Base-by-base conservation (phyloP, 2,797 vertebrate genomes). In the Sebastolobus alascanus region DNA sequence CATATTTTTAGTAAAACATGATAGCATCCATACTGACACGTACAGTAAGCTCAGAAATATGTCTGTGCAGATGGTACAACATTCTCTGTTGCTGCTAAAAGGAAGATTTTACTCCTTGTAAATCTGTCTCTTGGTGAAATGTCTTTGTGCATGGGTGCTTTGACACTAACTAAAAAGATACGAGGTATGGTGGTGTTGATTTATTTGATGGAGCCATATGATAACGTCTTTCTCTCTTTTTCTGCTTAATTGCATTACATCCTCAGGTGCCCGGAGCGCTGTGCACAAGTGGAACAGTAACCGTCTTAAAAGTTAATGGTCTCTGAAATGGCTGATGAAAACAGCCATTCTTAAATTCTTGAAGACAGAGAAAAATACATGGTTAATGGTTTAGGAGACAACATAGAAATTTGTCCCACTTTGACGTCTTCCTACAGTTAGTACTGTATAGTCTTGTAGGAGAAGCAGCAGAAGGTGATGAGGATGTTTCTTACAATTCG, bases 281-380 rank as follows among this genome's bases (percentile, higher is more conserved):
- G 70, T 64, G 31, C 52, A 77, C 75, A 75, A 73, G 46, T 14
- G 2, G 38, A 87, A 72, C 25, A 80, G 83, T 83, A 85, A 75
- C 14, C 27, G 52, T 73, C 79, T 87, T 60, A 77, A 84, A 88
- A 82, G 76, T 54, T 85, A 86, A 87, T 88, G 79, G 60, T 22
- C 33, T 87, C 52, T 81, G 46, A 91, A 92, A 87, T 68, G 69
- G 80, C 77, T 72, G 25, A 66, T 86, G 71, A 83, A 84, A 65
- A 86, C 31, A 35, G 68, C 58, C 18, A 54, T 81, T 80, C 67
- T 78, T 67, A 69, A 71, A 73, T 37, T 61, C 46, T 63, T 46
- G 6, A 58, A 33, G 63, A 78, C 68, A 73, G 56, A 58, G 40
- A 40, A 37, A 55, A 68, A 58, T 71, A 78, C 50, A 74, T 50